phyloP scores from a whole-genome alignment of 2,113 vertebrate species.

The Elephantulus edwardii region DNA sequence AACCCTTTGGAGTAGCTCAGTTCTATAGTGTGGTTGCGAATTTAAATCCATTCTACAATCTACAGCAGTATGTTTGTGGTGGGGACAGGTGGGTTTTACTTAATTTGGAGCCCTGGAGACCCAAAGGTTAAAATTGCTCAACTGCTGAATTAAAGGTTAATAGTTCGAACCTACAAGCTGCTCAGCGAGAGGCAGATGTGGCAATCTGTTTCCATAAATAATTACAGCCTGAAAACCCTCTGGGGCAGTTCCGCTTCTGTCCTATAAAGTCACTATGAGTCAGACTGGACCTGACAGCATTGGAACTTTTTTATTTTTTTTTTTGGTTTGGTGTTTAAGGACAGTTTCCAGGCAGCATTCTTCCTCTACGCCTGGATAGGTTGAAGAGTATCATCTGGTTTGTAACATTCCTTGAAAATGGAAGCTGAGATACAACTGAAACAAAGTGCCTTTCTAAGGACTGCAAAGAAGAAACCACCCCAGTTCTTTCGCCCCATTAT shows the following conservation, averaged over 20 bases:
- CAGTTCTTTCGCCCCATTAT: neutral
- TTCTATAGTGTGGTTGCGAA: no score
- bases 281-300: neutral
- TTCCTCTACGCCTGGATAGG: neutral
- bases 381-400: neutral
- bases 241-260: neutral
- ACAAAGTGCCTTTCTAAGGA: neutral
- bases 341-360: neutral
- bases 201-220: neutral
- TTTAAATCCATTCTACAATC: no score
- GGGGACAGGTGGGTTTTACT: no score
- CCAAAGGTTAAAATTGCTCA: no score
- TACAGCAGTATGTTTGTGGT: no score
- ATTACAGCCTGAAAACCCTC: neutral
- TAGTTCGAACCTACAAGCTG: no score
- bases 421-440: slow-evolving; percentile 21
- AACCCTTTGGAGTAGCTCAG: no score
- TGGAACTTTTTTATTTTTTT: no score
- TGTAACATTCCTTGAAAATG: neutral
- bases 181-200: no score
- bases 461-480: neutral
- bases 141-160: neutral
- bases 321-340: neutral
- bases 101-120: no score
- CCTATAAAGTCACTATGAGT: neutral